phyloP scores from a whole-genome alignment of 2,888 invertebrate genomes.

The Xestia rhomboidea region DNA sequence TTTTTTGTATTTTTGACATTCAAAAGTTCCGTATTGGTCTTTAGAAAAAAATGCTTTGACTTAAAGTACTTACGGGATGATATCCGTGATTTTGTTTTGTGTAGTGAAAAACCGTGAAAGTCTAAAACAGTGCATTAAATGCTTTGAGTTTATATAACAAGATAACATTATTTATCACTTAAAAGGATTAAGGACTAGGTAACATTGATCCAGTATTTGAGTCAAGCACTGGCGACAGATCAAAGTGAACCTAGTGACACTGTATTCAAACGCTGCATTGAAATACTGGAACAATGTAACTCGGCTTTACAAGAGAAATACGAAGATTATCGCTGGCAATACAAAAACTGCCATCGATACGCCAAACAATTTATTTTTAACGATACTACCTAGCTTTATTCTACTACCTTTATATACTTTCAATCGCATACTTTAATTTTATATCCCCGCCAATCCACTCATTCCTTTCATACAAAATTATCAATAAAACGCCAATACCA shows the following conservation, averaged over 20 bases:
- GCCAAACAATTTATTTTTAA: background rate
- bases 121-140: no score
- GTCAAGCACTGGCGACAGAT: background rate
- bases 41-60: no score
- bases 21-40: no score
- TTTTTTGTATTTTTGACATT: no score
- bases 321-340: background rate
- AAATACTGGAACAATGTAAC: background rate
- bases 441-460: background rate
- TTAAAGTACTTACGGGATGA: no score
- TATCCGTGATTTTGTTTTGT: no score
- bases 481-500: constrained; percentile 41
- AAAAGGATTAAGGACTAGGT: background rate
- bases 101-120: no score
- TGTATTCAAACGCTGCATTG: background rate
- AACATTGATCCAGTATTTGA: background rate
- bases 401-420: background rate
- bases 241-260: background rate
- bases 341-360: background rate
- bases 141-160: no score
- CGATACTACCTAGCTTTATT: background rate
- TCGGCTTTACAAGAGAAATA: background rate
- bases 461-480: constrained; percentile 16
- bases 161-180: background rate
- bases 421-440: constrained; percentile 17